Evolutionary conservation across 2,888 invertebrate genomes (phyloP), one percentile per base, ranked within the genome.

Genomic region (Diplolepis rosae): DNA sequence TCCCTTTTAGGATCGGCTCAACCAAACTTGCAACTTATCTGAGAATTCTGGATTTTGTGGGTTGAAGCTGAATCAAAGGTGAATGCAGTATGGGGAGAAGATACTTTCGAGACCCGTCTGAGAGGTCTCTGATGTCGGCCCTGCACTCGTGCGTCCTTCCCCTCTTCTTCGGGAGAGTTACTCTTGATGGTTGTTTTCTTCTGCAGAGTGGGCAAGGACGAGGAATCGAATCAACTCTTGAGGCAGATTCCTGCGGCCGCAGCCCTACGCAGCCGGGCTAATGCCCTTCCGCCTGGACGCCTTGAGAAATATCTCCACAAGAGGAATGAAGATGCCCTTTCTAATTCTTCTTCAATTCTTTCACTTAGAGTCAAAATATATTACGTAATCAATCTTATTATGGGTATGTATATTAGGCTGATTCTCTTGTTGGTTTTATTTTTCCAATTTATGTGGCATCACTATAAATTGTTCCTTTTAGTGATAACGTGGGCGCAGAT

Each of bases 211-310:
- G 51, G 75, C 79, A 80, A 81, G 81, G 78, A 82, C 79, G 76
- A 78, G 74, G 77, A 80, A 79, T 80, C 80, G 80, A 80, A 74
- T 74, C 73, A 81, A 79, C 80, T 82, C 77, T 80, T 79, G 74
- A 80, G 78, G 82, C 82, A 74, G 80, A 76, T 79, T 77, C 77
- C 77, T 76, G 79, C 77, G 72, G 74, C 68, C 50, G 30, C 51
- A 61, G 39, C 61, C 61, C 61, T 61, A 61, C 61, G 61, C 61
- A 39, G 35, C 39, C 61, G 39, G 61, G 61, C 61, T 56, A 56
- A 56, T 56, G 56, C 56, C 35, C 56, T 39, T 61, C 39, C 61
- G 61, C 61, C n/a, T 61, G 61, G 61, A 39, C 61, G 39, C 61
- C 61, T 61, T 22, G 45, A 22, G 45, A 48, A 27, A 61, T 61